These are phyloP conservation scores for Corydoras maculifer DNA, from an alignment of 2,113 vertebrate genomes.

Conservation along the genomic window DNA sequence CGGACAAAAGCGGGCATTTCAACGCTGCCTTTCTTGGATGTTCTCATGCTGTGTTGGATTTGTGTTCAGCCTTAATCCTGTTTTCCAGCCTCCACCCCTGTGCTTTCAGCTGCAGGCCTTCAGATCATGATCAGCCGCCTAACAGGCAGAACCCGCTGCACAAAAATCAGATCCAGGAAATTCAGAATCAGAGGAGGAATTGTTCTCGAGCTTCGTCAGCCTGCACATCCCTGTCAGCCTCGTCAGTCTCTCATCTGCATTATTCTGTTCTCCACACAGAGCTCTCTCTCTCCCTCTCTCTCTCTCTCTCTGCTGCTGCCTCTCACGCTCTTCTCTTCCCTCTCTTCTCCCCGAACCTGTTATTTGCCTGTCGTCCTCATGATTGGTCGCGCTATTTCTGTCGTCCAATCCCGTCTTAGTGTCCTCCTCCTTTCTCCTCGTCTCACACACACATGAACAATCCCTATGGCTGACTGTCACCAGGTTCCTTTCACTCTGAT, in stretches of 20 bases:
- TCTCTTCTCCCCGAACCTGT: slow-evolving; percentile 50
- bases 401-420: slow-evolving; percentile 55
- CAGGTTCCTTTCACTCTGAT: slow-evolving; percentile 23
- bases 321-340: slow-evolving; percentile 53
- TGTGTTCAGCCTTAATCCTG: slow-evolving; percentile 22
- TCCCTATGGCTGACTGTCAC: slow-evolving; percentile 33
- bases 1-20: slow-evolving; percentile 70
- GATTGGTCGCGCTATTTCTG: slow-evolving; percentile 71
- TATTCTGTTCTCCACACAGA: neutral
- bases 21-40: slow-evolving; percentile 62
- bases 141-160: slow-evolving; percentile 19
- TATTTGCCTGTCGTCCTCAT: slow-evolving; percentile 48
- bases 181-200: neutral
- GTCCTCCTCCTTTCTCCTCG: slow-evolving; percentile 35
- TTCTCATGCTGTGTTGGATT: slow-evolving; percentile 56
- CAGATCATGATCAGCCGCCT: slow-evolving; percentile 30
- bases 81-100: slow-evolving; percentile 34
- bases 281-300: slow-evolving; percentile 17
- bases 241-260: too few relatives aligned
- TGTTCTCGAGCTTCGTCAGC: neutral
- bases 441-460: slow-evolving; percentile 45
- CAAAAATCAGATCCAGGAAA: slow-evolving; percentile 25
- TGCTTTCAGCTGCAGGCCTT: slow-evolving; percentile 26
- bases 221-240: slow-evolving; percentile 21
- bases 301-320: slow-evolving; percentile 57